These are phyloP conservation scores for Ennomos fuscantarius DNA, from an alignment of 2,888 invertebrate species.

Conservation along the genomic window DNA sequence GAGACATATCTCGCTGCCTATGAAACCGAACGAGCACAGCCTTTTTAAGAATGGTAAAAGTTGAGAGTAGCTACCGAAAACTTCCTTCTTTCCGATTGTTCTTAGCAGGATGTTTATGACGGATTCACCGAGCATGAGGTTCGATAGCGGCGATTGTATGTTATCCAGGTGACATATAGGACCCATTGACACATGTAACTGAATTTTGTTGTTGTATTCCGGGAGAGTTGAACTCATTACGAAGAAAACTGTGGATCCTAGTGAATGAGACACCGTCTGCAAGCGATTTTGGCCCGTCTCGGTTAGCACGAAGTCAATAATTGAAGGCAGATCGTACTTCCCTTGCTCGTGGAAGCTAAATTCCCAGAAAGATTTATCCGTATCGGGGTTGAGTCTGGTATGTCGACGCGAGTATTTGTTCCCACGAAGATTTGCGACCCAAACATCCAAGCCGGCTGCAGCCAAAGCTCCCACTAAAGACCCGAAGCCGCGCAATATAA, in stretches of 20 bases:
- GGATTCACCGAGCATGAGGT: constrained; percentile 10
- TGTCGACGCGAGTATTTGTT: constrained; percentile 33
- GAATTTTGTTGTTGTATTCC: constrained; percentile 29
- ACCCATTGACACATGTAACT: constrained; percentile 23
- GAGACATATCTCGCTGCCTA: constrained; percentile 34
- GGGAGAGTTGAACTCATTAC: constrained; percentile 16
- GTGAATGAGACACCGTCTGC: constrained; percentile 27
- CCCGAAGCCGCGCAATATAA: constrained; percentile 44
- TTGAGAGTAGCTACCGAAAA: constrained; percentile 19
- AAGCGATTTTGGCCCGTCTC: constrained; percentile 13
- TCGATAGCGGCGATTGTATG: constrained; percentile 1
- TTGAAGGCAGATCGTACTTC: constrained; percentile 25
- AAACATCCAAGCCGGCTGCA: constrained; percentile 71
- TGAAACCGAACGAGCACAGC: constrained; percentile 22
- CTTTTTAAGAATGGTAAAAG: constrained; percentile 5
- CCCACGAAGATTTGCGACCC: constrained; percentile 29
- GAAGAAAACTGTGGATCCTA: constrained; percentile 22
- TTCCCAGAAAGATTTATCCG: constrained; percentile 24
- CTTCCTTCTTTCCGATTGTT: constrained; percentile 31
- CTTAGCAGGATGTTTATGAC: constrained; percentile 11
- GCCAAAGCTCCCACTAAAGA: constrained; percentile 55
- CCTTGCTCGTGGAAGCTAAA: constrained; percentile 33
- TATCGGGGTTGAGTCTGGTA: constrained; percentile 28
- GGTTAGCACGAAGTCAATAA: constrained; percentile 27
- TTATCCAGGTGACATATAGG: constrained; percentile 42